phyloP scores from a whole-genome alignment of 2,797 vertebrate species.

The Enteromius paludinosus region DNA sequence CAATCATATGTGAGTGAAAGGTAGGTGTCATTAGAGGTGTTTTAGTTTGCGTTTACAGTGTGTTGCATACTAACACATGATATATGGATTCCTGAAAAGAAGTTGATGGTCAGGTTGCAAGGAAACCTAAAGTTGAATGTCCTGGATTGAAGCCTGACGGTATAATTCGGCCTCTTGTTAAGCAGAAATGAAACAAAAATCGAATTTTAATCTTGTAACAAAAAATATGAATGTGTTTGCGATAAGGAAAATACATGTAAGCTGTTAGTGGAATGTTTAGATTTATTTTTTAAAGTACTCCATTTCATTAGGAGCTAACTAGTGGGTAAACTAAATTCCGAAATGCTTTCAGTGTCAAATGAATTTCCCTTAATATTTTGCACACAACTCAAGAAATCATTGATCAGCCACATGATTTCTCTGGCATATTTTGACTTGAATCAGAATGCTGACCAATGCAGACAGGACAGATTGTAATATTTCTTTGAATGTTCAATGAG shows the following conservation, averaged over 20 bases:
- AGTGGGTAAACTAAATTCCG: constrained; percentile 36
- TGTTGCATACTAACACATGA: constrained; percentile 23
- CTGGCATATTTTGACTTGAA: constrained; percentile 56
- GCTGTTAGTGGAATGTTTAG: constrained; percentile 43
- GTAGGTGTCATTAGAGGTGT: constrained; percentile 18
- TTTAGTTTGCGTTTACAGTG: constrained; percentile 25
- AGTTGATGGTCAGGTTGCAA: neutral
- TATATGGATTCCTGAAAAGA: neutral
- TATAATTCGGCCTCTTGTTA: constrained; percentile 11
- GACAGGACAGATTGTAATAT: constrained; percentile 67
- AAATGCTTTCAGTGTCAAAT: constrained; percentile 26
- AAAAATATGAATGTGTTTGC: constrained; percentile 44
- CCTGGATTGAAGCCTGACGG: constrained; percentile 2
- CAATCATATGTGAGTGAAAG: neutral
- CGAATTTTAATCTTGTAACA: constrained; percentile 6
- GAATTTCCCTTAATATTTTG: constrained; percentile 59
- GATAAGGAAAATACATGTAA: constrained; percentile 5
- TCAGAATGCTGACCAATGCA: constrained; percentile 52
- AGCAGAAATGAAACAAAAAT: constrained; percentile 16
- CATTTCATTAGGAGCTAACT: constrained; percentile 23
- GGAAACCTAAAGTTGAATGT: constrained; percentile 22
- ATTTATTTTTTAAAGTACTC: constrained; percentile 25
- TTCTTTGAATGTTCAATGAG: constrained; percentile 66
- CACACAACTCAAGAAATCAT: constrained; percentile 61
- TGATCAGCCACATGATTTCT: constrained; percentile 54